phyloP scores from a whole-genome alignment of 2,113 vertebrate species.

The Leptobrachium leishanense region DNA sequence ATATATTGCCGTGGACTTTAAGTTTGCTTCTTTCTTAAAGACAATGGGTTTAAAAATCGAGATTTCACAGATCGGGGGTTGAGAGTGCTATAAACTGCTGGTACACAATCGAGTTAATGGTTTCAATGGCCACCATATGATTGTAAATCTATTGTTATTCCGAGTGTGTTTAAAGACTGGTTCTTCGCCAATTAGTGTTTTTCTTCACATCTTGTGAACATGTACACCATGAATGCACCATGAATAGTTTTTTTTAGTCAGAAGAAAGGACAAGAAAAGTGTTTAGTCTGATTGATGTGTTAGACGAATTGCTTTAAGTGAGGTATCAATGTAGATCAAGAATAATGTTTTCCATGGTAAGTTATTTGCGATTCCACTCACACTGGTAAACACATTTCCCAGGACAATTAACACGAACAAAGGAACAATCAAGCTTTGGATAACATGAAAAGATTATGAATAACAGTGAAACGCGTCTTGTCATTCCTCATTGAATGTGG shows the following conservation, averaged over 20 bases:
- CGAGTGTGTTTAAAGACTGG: conserved; percentile 64
- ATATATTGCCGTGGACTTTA: background rate
- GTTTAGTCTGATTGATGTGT: conserved; percentile 70
- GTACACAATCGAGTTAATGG: background rate
- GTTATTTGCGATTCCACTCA: conserved; percentile 63
- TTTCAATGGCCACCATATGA: background rate
- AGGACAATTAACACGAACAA: conserved; percentile 55
- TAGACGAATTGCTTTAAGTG: conserved; percentile 65
- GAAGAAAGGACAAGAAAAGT: conserved; percentile 69
- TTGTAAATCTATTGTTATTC: conserved; percentile 46
- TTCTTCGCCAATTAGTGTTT: conserved; percentile 69
- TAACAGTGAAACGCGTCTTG: conserved; percentile 2
- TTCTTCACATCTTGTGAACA: conserved; percentile 60
- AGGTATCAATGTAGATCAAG: conserved; percentile 64
- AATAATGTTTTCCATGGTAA: conserved; percentile 66
- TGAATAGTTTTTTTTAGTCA: conserved; percentile 60
- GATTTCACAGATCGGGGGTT: background rate
- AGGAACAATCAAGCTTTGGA: conserved; percentile 42
- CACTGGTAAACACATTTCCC: conserved; percentile 65
- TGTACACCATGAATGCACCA: conserved; percentile 60
- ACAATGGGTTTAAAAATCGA: background rate
- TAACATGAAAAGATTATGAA: conserved; percentile 45
- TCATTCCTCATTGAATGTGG: conserved; percentile 6
- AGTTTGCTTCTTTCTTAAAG: background rate
- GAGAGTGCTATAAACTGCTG: background rate